Evolutionary conservation across 2,888 invertebrate species (phyloP).

Genomic region (Eumerus sabulonum): DNA sequence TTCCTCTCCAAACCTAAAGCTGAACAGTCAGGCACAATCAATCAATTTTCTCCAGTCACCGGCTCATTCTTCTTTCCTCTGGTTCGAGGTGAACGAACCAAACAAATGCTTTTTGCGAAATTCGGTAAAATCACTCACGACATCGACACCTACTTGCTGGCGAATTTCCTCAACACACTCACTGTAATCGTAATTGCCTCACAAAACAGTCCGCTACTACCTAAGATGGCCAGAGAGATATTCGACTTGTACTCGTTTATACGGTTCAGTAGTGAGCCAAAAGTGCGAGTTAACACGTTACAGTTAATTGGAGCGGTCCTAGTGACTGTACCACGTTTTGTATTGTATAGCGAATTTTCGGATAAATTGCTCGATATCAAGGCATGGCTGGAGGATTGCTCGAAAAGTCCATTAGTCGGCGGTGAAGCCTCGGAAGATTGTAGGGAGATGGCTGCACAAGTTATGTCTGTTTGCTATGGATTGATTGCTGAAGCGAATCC

Average conservation of each 20-base stretch:
- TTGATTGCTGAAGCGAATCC: conserved; percentile 39
- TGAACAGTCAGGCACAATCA: conserved; percentile 79
- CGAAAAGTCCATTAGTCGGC: conserved; percentile 81
- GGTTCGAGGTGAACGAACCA: conserved; percentile 83
- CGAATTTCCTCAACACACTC: conserved; percentile 85
- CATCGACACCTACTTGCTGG: conserved; percentile 84
- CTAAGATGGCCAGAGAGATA: conserved; percentile 85
- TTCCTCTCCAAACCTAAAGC: conserved; percentile 79
- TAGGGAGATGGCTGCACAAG: conserved; percentile 82
- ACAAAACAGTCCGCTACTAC: conserved; percentile 83
- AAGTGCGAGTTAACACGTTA: conserved; percentile 84
- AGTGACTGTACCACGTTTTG: conserved; percentile 81
- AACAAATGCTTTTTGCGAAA: conserved; percentile 80
- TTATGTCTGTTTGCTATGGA: conserved; percentile 78
- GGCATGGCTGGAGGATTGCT: conserved; percentile 83
- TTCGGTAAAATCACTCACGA: conserved; percentile 82
- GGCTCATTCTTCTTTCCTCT: conserved; percentile 92
- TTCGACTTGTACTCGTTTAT: conserved; percentile 84
- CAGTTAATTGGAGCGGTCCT: conserved; percentile 84
- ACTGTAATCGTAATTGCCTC: conserved; percentile 84
- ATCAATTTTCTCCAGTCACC: conserved; percentile 86
- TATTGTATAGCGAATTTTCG: conserved; percentile 82
- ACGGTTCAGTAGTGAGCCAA: conserved; percentile 84
- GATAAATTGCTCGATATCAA: conserved; percentile 83
- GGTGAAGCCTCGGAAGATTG: conserved; percentile 85